Evolutionary conservation across 1,140 invertebrate species (phyloP).

Genomic region (Drosophila ambigua): DNA sequence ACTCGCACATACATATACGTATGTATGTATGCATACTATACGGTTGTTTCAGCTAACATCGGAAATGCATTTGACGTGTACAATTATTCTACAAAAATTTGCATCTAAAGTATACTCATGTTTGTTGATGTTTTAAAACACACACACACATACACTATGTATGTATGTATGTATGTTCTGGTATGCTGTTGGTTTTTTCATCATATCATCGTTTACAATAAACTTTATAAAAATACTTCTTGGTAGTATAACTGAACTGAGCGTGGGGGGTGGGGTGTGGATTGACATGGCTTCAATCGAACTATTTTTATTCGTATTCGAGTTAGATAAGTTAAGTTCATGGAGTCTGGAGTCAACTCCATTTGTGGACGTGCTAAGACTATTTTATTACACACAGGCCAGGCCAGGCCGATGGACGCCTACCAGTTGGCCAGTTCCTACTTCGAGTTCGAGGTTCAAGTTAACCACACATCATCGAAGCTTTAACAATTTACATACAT

Average conservation of each 20-base stretch:
- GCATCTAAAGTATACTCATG: conserved; percentile 62
- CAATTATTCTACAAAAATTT: conserved; percentile 71
- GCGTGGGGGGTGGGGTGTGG: conserved; percentile 34
- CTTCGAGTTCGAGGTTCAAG: conserved; percentile 1
- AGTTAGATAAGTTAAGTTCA: conserved; percentile 41
- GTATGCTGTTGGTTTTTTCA: neutral
- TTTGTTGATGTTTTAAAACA: conserved; percentile 50
- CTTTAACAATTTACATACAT: conserved; percentile 54
- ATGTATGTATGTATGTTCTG: neutral
- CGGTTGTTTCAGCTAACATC: conserved; percentile 51
- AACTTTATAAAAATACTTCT: conserved; percentile 69
- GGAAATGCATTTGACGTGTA: conserved; percentile 64
- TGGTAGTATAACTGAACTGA: conserved; percentile 48
- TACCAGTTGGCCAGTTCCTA: neutral
- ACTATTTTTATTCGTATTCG: neutral
- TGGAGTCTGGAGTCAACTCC: conserved; percentile 33
- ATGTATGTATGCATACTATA: conserved; percentile 6
- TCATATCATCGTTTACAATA: conserved; percentile 31
- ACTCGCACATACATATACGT: neutral
- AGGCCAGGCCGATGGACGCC: conserved; percentile 3
- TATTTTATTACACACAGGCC: conserved; percentile 50
- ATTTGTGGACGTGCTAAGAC: conserved; percentile 55
- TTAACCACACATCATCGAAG: conserved; percentile 22
- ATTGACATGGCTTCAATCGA: conserved; percentile 34
- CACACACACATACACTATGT: conserved; percentile 29